phyloP scores from a whole-genome alignment of 2,113 vertebrate genomes.

The Psilopogon haemacephalus region DNA sequence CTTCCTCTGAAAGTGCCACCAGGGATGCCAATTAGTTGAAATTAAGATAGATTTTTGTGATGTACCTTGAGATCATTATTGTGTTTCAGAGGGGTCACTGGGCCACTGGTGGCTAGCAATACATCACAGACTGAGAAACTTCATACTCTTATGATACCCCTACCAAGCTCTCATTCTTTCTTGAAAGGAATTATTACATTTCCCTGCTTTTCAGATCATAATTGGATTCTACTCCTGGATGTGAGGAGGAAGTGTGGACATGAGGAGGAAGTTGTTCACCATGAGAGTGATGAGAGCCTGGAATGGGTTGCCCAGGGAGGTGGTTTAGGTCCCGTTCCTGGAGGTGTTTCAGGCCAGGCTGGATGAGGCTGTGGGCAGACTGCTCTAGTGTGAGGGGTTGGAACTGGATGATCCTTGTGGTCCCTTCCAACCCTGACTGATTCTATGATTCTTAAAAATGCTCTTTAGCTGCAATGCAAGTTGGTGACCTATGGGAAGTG shows the following conservation, averaged over 20 bases:
- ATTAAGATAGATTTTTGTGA: slow-evolving; percentile 7
- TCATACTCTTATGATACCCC: neutral
- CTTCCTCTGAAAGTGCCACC: neutral
- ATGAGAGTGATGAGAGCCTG: too few species aligned
- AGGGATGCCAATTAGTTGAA: neutral
- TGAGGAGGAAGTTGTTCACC: too few species aligned
- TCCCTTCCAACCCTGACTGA: too few species aligned
- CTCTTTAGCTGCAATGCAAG: neutral
- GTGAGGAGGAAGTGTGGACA: too few species aligned
- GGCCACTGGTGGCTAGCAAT: neutral
- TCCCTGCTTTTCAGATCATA: slow-evolving; percentile 4
- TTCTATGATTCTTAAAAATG: too few species aligned
- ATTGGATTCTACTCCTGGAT: neutral
- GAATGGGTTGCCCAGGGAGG: too few species aligned
- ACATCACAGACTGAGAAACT: neutral
- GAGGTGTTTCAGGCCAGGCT: too few species aligned
- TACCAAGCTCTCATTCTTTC: neutral
- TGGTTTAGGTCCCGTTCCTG: too few species aligned
- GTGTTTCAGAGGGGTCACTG: slow-evolving; percentile 10
- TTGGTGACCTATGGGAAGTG: neutral
- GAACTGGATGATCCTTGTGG: too few species aligned
- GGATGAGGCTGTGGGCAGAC: too few species aligned
- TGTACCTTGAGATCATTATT: neutral
- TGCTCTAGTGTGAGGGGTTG: too few species aligned
- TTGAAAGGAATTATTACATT: neutral